phyloP scores from a whole-genome alignment of 2,797 vertebrate genomes.

The Pseudomugil tenellus region DNA sequence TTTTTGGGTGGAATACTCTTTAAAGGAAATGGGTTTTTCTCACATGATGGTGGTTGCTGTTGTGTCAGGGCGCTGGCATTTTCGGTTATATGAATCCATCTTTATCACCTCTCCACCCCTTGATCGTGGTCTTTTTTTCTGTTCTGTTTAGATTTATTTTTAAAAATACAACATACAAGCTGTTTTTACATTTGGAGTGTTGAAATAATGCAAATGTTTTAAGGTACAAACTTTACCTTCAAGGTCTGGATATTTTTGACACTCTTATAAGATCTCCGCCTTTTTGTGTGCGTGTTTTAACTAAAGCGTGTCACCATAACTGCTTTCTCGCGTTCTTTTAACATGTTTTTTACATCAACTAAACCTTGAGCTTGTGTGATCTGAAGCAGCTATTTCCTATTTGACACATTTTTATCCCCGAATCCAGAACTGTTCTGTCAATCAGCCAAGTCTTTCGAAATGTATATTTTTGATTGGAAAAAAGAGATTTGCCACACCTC shows the following conservation, averaged over 20 bases:
- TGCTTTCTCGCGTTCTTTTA: too few species aligned
- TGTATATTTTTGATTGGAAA: not conserved
- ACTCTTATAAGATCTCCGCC: too few species aligned
- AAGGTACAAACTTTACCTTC: too few species aligned
- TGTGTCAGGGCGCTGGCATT: not conserved
- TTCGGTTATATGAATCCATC: not conserved
- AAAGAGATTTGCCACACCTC: not conserved
- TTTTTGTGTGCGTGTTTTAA: too few species aligned
- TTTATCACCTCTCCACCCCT: not conserved
- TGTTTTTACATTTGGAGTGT: not conserved
- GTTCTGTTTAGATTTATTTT: not conserved
- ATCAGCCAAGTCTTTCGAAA: not conserved
- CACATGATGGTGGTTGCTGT: not conserved
- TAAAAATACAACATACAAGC: not conserved
- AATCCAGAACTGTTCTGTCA: too few species aligned
- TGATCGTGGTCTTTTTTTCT: not conserved
- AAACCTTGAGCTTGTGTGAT: not conserved
- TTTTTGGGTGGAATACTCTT: constrained; percentile 32
- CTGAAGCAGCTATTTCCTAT: not conserved
- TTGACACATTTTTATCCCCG: too few species aligned
- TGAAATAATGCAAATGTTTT: too few species aligned
- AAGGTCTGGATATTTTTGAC: too few species aligned
- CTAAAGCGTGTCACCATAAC: too few species aligned
- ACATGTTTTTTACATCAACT: not conserved
- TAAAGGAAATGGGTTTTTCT: constrained; percentile 35